phyloP scores from a whole-genome alignment of 2,797 vertebrate species.

The Sebastes miniatus region DNA sequence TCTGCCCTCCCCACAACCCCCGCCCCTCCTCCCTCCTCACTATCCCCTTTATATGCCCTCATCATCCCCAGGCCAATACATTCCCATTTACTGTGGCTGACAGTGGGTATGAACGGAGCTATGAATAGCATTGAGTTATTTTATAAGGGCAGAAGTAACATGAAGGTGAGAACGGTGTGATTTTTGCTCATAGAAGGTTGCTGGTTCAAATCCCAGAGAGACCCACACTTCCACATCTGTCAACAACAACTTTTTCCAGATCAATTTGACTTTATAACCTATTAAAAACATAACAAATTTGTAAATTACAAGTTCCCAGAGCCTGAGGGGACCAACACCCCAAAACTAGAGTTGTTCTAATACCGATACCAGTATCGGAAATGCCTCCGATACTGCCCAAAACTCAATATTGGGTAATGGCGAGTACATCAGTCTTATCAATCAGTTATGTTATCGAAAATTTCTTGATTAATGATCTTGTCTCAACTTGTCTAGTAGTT shows the following conservation, averaged over 20 bases:
- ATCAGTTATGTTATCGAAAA: background rate
- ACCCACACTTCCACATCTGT: background rate
- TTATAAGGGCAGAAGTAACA: conserved; percentile 14
- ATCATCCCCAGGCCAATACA: conserved; percentile 47
- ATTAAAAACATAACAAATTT: no score
- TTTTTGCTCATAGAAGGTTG: background rate
- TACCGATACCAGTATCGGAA: no score
- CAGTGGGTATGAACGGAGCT: conserved; percentile 34
- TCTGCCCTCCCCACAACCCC: background rate
- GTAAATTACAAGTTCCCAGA: background rate
- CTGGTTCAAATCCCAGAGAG: conserved; percentile 13
- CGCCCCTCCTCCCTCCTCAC: background rate
- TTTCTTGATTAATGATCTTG: no score
- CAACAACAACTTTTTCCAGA: background rate
- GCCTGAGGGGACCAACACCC: no score
- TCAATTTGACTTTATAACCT: background rate
- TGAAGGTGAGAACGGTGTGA: conserved; percentile 37
- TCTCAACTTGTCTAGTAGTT: background rate
- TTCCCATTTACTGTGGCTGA: conserved; percentile 56
- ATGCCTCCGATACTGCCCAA: no score
- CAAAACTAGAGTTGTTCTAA: no score
- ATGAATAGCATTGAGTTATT: conserved; percentile 51
- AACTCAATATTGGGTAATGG: no score
- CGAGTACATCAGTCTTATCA: no score
- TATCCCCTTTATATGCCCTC: conserved; percentile 42